phyloP scores from a whole-genome alignment of 2,888 invertebrate genomes.

The Antheraea yamamai region DNA sequence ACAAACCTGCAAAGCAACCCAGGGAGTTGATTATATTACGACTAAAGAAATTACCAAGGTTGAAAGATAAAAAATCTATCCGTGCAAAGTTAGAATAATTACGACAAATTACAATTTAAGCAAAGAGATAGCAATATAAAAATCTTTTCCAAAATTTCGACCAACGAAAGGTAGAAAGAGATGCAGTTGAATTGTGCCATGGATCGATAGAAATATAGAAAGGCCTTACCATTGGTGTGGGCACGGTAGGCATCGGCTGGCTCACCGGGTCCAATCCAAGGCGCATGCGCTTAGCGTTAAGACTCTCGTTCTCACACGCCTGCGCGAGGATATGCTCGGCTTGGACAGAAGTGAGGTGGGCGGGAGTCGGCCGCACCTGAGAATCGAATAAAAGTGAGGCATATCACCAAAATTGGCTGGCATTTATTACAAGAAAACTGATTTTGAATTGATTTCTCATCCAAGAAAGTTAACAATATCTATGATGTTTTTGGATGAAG shows the following conservation, averaged over 20 bases:
- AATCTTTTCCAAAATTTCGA: neutral
- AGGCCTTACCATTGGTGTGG: constrained; percentile 80
- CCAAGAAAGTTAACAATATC: neutral
- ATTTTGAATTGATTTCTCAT: neutral
- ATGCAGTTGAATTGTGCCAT: neutral
- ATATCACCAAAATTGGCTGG: neutral
- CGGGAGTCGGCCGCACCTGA: constrained; percentile 96
- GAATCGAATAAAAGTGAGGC: constrained; percentile 21
- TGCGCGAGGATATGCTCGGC: constrained; percentile 97
- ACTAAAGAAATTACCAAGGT: neutral
- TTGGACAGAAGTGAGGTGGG: constrained; percentile 97
- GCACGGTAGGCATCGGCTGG: constrained; percentile 91
- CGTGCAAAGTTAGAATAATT: no score
- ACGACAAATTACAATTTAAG: no score
- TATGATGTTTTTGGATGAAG: neutral
- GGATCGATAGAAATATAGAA: neutral
- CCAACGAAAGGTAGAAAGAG: neutral
- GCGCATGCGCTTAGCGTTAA: constrained; percentile 98
- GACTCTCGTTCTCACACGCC: constrained; percentile 98
- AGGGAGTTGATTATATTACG: neutral
- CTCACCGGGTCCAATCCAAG: constrained; percentile 97
- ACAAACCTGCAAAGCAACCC: neutral
- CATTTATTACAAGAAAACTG: neutral
- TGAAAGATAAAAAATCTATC: neutral
- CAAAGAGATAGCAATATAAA: neutral